phyloP scores from a whole-genome alignment of 2,888 invertebrate genomes.

The Eristalis pertinax region DNA sequence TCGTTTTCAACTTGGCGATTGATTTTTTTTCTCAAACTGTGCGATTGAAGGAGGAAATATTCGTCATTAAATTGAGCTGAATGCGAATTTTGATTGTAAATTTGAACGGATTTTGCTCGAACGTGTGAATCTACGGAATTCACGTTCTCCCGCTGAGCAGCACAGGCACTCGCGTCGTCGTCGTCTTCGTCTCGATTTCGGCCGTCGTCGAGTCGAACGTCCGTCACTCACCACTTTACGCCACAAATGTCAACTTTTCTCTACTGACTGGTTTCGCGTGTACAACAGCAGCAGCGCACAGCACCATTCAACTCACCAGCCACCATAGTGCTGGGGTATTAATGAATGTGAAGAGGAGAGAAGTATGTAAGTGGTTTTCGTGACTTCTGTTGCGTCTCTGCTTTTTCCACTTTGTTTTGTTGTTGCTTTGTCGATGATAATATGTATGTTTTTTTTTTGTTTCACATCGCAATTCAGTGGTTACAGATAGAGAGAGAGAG shows the following conservation, averaged over 20 bases:
- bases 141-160: constrained; percentile 26
- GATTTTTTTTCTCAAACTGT: constrained; percentile 62
- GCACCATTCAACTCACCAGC: not conserved
- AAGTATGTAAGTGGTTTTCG: not conserved
- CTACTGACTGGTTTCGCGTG: constrained; percentile 52
- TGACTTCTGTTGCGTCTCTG: constrained; percentile 39
- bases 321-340: constrained; percentile 9
- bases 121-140: constrained; percentile 27
- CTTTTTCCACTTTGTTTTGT: constrained; percentile 47
- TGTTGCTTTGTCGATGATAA: constrained; percentile 31
- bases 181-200: constrained; percentile 46
- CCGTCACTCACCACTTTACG: constrained; percentile 68
- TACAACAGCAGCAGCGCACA: constrained; percentile 6
- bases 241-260: constrained; percentile 70
- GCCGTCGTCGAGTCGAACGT: constrained; percentile 68
- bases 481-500: not conserved
- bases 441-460: not conserved
- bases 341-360: not conserved
- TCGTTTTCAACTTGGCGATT: constrained; percentile 62
- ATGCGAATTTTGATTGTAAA: not conserved
- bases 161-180: constrained; percentile 49
- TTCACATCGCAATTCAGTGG: not conserved
- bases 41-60: constrained; percentile 27
- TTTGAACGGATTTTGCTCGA: constrained; percentile 9
- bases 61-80: constrained; percentile 11